These are phyloP conservation scores for Caenorhabditis angaria DNA, from an alignment of 2,888 invertebrate species.

Conservation along the genomic window DNA sequence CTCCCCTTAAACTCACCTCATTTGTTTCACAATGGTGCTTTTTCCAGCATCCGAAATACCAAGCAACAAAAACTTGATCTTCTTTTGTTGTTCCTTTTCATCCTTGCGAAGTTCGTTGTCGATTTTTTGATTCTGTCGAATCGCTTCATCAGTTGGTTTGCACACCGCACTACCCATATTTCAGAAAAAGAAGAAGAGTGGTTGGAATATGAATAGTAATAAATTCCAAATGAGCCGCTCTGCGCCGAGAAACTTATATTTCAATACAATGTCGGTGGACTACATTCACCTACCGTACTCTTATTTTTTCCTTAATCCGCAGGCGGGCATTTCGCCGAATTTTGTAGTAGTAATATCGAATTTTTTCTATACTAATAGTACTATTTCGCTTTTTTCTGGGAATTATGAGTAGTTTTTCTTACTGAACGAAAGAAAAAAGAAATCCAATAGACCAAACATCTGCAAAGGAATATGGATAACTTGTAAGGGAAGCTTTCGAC, in stretches of 20 bases:
- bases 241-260: too few relatives aligned
- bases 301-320: too few relatives aligned
- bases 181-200: background rate
- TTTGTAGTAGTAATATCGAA: background rate
- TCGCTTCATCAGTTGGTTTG: slow-evolving; percentile 29
- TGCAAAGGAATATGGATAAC: background rate
- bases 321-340: background rate
- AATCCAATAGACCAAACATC: background rate
- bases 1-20: slow-evolving; percentile 27
- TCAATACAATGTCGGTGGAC: too few relatives aligned
- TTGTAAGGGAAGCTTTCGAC: too few relatives aligned
- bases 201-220: too few relatives aligned
- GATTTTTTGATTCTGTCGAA: slow-evolving; percentile 21
- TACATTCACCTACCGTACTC: too few relatives aligned
- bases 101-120: slow-evolving; percentile 28
- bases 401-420: too few relatives aligned
- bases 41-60: slow-evolving; percentile 45
- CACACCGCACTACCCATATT: slow-evolving; percentile 31
- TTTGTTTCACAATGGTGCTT: slow-evolving; percentile 52
- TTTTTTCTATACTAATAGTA: background rate
- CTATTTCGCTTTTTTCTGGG: background rate
- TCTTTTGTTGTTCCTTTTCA: slow-evolving; percentile 21
- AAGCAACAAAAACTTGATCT: slow-evolving; percentile 24
- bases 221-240: too few relatives aligned
- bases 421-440: too few relatives aligned